phyloP scores from a whole-genome alignment of 2,888 invertebrate species.

The Eulithis testata region DNA sequence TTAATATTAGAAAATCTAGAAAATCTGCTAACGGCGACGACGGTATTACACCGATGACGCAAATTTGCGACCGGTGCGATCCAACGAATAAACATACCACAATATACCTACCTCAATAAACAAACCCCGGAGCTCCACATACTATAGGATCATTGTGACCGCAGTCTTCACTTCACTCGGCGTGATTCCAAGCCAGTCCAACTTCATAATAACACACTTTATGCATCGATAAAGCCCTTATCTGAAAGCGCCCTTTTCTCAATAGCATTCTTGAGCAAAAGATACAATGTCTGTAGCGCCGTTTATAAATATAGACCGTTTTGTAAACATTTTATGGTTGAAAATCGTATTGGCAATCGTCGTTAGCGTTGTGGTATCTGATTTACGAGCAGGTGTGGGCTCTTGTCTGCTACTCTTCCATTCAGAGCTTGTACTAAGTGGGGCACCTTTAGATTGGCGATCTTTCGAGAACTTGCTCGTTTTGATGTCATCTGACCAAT shows the following conservation, averaged over 20 bases:
- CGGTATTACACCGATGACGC: constrained; percentile 35
- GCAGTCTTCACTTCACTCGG: constrained; percentile 54
- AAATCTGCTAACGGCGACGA: constrained; percentile 4
- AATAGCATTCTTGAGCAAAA: constrained; percentile 70
- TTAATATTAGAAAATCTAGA: constrained; percentile 15
- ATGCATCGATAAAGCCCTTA: constrained; percentile 79
- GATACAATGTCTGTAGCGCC: constrained; percentile 56
- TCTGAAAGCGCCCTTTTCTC: constrained; percentile 74
- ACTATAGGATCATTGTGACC: constrained; percentile 19
- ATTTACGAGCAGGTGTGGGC: constrained; percentile 73
- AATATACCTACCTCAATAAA: constrained; percentile 59
- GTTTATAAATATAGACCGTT: constrained; percentile 55
- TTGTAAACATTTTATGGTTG: constrained; percentile 52
- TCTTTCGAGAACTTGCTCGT: constrained; percentile 57
- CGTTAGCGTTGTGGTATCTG: constrained; percentile 56
- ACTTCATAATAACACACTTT: constrained; percentile 79
- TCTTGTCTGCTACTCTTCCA: constrained; percentile 63
- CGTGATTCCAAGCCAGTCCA: constrained; percentile 56
- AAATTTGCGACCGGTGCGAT: constrained; percentile 68
- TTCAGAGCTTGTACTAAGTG: constrained; percentile 73
- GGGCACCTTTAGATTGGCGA: constrained; percentile 64
- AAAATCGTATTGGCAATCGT: constrained; percentile 46
- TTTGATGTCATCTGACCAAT: constrained; percentile 52
- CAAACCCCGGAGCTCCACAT: constrained; percentile 43
- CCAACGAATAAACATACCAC: constrained; percentile 52